Conservation (phyloP, 2,888 invertebrate genomes). For the Pherbina coryleti region DNA sequence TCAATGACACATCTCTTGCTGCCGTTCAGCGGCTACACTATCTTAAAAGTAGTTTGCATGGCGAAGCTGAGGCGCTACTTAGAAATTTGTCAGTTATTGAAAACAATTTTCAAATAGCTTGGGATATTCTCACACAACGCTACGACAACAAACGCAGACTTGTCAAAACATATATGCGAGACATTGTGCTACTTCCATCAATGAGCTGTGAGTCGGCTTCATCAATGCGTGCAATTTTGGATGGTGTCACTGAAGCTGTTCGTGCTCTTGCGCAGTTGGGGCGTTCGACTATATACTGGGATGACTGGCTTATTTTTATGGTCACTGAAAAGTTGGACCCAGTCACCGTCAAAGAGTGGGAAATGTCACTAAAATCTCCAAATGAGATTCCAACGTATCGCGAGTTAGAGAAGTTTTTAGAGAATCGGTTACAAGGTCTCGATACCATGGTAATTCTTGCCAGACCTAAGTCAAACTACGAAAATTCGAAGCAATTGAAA, state of each 20-base stretch:
- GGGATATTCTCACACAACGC: conserved; percentile 33
- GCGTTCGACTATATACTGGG: conserved; percentile 34
- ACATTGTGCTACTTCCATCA: conserved; percentile 33
- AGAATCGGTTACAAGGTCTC: conserved; percentile 33
- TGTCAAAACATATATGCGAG: conserved; percentile 25
- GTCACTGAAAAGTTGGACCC: conserved; percentile 39
- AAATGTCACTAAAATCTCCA: conserved; percentile 36
- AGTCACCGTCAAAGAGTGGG: conserved; percentile 39
- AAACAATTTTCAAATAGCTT: conserved; percentile 36
- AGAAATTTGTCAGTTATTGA: not conserved
- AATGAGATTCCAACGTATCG: conserved; percentile 29
- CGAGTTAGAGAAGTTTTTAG: conserved; percentile 19
- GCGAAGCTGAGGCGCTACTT: conserved; percentile 18
- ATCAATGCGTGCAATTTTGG: conserved; percentile 8
- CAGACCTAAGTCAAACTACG: not conserved
- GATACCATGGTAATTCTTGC: conserved; percentile 18
- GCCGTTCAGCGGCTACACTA: conserved; percentile 31
- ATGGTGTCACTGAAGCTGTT: conserved; percentile 36
- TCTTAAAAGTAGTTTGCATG: conserved; percentile 29
- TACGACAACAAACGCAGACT: conserved; percentile 40
- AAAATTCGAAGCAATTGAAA: not conserved
- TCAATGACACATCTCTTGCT: conserved; percentile 21
- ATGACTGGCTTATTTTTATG: conserved; percentile 40
- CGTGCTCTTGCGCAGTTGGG: conserved; percentile 32
- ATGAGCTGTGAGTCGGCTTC: conserved; percentile 14